These are phyloP conservation scores for Psilopsiagon aymara DNA, from an alignment of 2,113 vertebrate species.

Conservation along the genomic window DNA sequence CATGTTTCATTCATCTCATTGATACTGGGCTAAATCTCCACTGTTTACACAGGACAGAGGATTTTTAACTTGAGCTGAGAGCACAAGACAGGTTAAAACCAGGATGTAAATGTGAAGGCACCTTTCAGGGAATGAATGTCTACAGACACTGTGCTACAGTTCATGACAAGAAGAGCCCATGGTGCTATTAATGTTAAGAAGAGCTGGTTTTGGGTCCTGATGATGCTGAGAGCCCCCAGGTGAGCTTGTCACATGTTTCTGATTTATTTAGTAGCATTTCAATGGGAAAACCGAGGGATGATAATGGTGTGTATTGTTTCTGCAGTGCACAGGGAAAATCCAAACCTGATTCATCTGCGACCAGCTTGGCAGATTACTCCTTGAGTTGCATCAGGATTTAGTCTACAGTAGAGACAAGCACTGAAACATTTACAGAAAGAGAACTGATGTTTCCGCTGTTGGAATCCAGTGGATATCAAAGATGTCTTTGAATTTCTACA, in stretches of 20 bases:
- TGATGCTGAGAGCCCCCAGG: not conserved
- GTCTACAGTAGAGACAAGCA: not conserved
- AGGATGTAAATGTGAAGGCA: not conserved
- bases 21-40: not conserved
- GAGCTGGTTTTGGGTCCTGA: not conserved
- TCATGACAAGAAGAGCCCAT: not conserved
- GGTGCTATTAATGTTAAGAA: not conserved
- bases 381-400: not conserved
- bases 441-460: slow-evolving; percentile 14
- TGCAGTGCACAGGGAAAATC: not conserved
- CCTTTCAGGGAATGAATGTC: not conserved
- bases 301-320: not conserved
- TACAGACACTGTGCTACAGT: not conserved
- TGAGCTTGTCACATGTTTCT: not conserved
- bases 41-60: not conserved
- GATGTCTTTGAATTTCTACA: slow-evolving; percentile 51
- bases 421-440: not conserved
- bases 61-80: not conserved
- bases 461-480: slow-evolving; percentile 56
- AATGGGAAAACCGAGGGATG: not conserved
- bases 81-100: not conserved
- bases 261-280: not conserved
- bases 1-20: not conserved
- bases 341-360: not conserved
- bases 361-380: not conserved